phyloP scores from a whole-genome alignment of 2,797 vertebrate genomes.

The Iguana delicatissima region DNA sequence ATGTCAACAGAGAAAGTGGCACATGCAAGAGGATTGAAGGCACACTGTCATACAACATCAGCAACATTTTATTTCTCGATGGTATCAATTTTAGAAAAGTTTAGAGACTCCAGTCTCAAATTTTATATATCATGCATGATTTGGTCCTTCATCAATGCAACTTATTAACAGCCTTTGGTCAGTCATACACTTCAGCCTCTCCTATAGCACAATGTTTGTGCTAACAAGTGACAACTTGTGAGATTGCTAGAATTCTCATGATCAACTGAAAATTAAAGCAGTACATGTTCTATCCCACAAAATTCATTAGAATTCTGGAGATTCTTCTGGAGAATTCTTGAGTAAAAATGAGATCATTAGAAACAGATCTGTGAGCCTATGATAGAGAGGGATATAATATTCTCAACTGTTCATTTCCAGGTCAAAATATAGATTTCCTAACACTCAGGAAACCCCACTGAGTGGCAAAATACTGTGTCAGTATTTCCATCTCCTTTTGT shows the following conservation, averaged over 20 bases:
- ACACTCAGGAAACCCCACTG: no score
- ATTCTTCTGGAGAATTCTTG: constrained; percentile 33
- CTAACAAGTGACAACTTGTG: constrained; percentile 40
- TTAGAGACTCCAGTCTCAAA: no score
- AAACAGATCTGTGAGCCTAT: constrained; percentile 57
- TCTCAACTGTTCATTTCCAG: no score
- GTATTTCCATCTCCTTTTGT: no score
- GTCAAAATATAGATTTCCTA: no score
- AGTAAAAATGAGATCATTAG: constrained; percentile 60
- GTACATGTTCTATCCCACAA: constrained; percentile 62
- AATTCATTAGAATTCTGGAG: constrained; percentile 31
- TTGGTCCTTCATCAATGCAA: background rate
- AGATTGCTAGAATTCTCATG: constrained; percentile 60
- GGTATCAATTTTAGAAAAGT: no score
- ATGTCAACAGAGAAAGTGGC: background rate
- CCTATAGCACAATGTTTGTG: no score
- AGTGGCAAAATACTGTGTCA: no score
- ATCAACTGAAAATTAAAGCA: constrained; percentile 72
- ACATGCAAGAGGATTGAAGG: background rate
- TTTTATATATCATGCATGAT: background rate
- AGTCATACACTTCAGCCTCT: background rate
- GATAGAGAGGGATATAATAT: no score
- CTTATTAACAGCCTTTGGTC: background rate
- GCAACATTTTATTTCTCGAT: no score
- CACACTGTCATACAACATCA: no score